These are phyloP conservation scores for Mixornis gularis DNA, from an alignment of 2,113 vertebrate species.

Conservation along the genomic window DNA sequence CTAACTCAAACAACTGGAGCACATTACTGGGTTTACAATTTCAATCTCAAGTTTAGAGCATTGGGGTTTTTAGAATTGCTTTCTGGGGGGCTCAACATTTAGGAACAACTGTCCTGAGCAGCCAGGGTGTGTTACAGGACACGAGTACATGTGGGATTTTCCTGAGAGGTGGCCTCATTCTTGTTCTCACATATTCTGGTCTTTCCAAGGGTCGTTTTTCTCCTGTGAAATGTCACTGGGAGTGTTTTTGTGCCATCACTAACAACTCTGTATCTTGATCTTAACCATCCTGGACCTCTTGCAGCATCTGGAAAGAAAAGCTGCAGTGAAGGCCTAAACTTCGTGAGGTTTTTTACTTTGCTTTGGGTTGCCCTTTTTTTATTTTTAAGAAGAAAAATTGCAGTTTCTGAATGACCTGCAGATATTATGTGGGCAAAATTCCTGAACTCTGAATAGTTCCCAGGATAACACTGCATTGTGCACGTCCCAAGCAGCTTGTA, in stretches of 20 bases:
- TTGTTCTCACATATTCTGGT: accelerated
- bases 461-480: not conserved
- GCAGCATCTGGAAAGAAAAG: not conserved
- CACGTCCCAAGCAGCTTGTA: not conserved
- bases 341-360: not conserved
- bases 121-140: not conserved
- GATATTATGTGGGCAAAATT: not conserved
- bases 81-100: not conserved
- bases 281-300: not conserved
- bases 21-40: not conserved
- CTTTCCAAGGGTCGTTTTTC: not conserved
- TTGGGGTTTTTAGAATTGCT: not conserved
- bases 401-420: not conserved
- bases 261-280: not conserved
- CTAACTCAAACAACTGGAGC: not conserved
- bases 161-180: not conserved
- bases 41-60: not conserved
- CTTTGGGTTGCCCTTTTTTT: not conserved
- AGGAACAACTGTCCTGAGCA: not conserved
- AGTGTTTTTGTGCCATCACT: not conserved
- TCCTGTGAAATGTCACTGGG: not conserved
- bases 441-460: not conserved
- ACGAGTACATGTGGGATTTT: not conserved
- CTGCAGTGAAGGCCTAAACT: not conserved
- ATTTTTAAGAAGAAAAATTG: not conserved